A percentile compares a stretch with the other conserved stretches of the same genome.
Conservation (phyloP, 2,113 vertebrate species). For the Phainopepla nitens region DNA sequence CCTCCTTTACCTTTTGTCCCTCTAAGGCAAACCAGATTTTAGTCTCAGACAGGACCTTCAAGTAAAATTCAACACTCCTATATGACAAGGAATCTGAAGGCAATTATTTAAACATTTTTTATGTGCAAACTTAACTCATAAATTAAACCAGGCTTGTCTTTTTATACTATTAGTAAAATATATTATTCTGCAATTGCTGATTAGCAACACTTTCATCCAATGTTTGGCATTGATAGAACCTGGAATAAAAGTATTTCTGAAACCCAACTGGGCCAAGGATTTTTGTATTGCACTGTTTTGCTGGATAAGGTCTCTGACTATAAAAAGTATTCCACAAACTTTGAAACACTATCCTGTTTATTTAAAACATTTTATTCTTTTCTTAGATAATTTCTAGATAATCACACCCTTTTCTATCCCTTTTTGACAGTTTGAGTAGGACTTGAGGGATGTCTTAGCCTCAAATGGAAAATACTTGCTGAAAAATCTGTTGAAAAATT, state of each 20-base stretch:
- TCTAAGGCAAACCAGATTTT: neutral
- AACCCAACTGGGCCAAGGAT: neutral
- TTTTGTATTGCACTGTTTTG: neutral
- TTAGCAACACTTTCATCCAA: neutral
- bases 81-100: neutral
- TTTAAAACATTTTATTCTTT: neutral
- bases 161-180: neutral
- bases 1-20: neutral
- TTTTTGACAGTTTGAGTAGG: neutral
- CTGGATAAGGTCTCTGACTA: neutral
- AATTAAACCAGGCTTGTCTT: neutral
- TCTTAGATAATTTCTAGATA: neutral
- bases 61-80: neutral
- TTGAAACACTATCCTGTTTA: neutral
- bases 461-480: neutral
- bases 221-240: neutral
- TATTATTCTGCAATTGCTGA: neutral
- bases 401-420: neutral
- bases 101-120: neutral
- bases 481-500: neutral
- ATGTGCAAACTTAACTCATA: neutral
- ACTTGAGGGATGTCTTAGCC: neutral
- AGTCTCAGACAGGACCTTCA: neutral
- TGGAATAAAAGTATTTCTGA: neutral
- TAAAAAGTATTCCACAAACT: neutral